Conservation (phyloP, 2,113 vertebrate species). For the Clupea harengus region DNA sequence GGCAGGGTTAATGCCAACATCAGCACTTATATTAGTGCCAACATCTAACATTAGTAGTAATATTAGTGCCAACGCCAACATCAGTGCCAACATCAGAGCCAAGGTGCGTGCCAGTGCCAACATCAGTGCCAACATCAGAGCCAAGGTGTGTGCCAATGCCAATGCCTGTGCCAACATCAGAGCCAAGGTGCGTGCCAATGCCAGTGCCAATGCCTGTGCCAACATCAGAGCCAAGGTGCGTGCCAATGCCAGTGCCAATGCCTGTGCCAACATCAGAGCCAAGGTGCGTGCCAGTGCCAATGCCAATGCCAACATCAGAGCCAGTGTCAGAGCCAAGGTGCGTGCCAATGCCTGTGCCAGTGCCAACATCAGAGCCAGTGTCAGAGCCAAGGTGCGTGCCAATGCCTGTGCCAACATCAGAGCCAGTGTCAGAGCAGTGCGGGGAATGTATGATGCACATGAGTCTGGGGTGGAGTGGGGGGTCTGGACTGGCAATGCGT, state of each 20-base stretch:
- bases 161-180: neutral
- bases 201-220: neutral
- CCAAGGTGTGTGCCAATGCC: neutral
- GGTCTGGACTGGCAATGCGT: neutral
- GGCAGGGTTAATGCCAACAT: neutral
- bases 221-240: neutral
- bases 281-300: neutral
- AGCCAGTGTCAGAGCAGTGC: neutral
- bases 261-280: neutral
- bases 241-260: neutral
- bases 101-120: neutral
- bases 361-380: neutral
- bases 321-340: too few relatives aligned
- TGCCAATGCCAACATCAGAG: neutral
- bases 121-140: neutral
- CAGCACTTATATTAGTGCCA: neutral
- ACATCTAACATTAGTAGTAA: neutral
- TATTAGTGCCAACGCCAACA: neutral
- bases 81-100: neutral
- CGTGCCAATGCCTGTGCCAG: neutral
- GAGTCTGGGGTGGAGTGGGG: neutral
- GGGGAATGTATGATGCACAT: neutral
- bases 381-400: neutral
- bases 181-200: neutral
- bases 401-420: too few relatives aligned